These are phyloP conservation scores for Aspidoscelis tigris DNA, from an alignment of 2,113 vertebrate species.

Conservation along the genomic window DNA sequence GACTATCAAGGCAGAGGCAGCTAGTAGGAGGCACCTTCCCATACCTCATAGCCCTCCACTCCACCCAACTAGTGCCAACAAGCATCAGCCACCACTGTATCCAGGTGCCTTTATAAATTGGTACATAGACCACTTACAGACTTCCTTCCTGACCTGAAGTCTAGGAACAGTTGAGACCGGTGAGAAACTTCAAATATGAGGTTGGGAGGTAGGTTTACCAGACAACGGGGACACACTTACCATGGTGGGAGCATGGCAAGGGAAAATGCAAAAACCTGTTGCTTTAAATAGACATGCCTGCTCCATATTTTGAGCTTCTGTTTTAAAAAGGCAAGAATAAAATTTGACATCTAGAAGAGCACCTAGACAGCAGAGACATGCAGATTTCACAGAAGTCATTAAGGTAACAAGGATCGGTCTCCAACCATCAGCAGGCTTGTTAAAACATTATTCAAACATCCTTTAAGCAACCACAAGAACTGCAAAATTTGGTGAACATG, in stretches of 20 bases:
- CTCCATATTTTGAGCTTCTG: neutral
- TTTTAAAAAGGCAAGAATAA: neutral
- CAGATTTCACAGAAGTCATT: neutral
- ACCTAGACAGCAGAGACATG: neutral
- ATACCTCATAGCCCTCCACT: too few species aligned
- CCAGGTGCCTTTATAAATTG: too few species aligned
- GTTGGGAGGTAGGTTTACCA: neutral
- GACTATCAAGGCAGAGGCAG: too few species aligned
- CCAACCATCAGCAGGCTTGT: too few species aligned
- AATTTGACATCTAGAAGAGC: neutral
- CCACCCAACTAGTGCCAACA: too few species aligned
- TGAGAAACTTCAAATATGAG: neutral
- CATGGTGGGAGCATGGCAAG: neutral
- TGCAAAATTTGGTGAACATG: neutral
- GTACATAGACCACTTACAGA: too few species aligned
- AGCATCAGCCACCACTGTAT: too few species aligned
- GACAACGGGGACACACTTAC: neutral
- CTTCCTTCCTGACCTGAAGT: neutral
- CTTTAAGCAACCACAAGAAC: neutral
- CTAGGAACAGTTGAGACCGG: neutral
- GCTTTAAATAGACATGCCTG: neutral
- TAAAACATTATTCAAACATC: neutral
- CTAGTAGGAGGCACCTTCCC: too few species aligned
- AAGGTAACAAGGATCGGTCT: neutral
- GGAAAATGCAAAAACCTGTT: neutral